Percentiles rank a stretch among this genome's conserved stretches.
phyloP scores from a whole-genome alignment of 2,797 vertebrate genomes.

The Lithobates pipiens region DNA sequence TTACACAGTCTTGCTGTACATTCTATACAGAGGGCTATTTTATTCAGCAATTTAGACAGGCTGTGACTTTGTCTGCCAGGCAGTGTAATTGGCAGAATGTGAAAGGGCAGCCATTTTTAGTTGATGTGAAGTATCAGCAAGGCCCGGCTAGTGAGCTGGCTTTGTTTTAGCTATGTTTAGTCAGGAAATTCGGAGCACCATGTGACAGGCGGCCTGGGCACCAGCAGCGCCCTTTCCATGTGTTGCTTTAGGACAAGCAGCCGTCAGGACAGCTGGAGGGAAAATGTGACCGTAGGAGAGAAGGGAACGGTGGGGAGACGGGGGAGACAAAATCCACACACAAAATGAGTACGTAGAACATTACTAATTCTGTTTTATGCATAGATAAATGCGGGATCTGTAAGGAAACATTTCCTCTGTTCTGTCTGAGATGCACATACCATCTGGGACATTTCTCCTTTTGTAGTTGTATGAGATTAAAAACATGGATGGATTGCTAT shows the following conservation, averaged over 20 bases:
- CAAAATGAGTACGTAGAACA: constrained; percentile 80
- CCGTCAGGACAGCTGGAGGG: constrained; percentile 60
- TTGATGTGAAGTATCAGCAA: constrained; percentile 9
- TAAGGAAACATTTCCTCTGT: too few species aligned
- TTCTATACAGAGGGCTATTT: not conserved
- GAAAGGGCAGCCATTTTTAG: constrained; percentile 37
- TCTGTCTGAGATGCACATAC: too few species aligned
- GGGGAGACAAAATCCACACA: constrained; percentile 56
- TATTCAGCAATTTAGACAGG: constrained; percentile 7
- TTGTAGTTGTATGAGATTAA: not conserved
- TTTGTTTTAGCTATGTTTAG: constrained; percentile 64
- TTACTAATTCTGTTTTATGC: not conserved
- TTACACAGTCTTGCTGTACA: not conserved
- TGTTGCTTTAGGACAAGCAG: constrained; percentile 55
- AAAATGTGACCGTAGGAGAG: constrained; percentile 75
- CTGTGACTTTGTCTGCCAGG: not conserved
- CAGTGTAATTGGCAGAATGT: constrained; percentile 1
- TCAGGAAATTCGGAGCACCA: constrained; percentile 64
- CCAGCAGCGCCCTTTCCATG: constrained; percentile 68
- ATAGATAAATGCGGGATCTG: too few species aligned
- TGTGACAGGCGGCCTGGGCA: constrained; percentile 72
- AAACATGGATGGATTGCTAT: not conserved
- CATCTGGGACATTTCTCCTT: too few species aligned
- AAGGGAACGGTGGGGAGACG: constrained; percentile 64
- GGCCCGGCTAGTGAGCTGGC: constrained; percentile 51